A percentile compares a stretch with the other conserved stretches of the same genome.
phyloP scores from a whole-genome alignment of 2,113 vertebrate species.

The Zapus hudsonius region DNA sequence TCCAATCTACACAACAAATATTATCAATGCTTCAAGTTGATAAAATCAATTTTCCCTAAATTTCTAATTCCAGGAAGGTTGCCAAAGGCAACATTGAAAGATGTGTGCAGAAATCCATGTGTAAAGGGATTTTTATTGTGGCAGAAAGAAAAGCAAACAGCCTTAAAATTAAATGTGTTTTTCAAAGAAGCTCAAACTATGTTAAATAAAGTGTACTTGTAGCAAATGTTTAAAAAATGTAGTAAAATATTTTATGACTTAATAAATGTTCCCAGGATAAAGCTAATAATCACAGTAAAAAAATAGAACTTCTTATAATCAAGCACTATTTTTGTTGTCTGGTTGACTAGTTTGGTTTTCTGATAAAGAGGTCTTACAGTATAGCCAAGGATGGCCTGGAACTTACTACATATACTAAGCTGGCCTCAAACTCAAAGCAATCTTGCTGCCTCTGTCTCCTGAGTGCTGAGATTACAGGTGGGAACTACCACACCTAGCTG shows the following conservation, averaged over 20 bases:
- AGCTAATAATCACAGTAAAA: neutral
- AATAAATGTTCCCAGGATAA: neutral
- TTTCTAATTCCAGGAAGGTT: neutral
- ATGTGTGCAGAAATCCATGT: neutral
- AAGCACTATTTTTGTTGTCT: neutral
- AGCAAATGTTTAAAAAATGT: neutral
- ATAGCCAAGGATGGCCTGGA: neutral
- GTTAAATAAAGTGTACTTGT: neutral
- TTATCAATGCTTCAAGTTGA: neutral
- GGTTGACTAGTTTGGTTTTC: neutral
- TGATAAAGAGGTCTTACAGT: neutral
- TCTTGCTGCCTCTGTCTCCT: neutral
- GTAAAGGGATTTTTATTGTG: neutral
- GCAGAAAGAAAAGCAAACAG: neutral
- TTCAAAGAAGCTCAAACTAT: neutral
- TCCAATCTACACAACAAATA: neutral
- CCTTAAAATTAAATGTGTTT: neutral
- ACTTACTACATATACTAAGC: neutral
- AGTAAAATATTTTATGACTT: neutral
- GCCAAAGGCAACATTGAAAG: neutral
- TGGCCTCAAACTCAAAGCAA: neutral
- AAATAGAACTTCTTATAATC: neutral
- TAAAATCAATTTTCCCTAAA: neutral
- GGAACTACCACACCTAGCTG: no score
- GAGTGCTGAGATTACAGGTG: neutral